Conservation (phyloP, 2,888 invertebrate species). For the Acrobasis suavella region DNA sequence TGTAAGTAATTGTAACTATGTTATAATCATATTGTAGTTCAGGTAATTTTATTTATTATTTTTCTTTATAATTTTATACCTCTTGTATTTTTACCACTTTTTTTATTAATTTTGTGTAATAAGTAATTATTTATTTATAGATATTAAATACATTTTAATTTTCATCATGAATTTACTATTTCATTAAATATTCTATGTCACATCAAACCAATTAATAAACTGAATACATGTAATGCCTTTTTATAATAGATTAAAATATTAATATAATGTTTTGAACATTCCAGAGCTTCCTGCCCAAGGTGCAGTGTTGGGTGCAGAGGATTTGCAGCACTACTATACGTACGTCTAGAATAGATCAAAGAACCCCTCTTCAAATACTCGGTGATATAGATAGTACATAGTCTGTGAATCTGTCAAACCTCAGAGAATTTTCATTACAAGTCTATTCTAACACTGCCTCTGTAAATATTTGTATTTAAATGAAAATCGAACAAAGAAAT, state of each 20-base stretch:
- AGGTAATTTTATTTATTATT: neutral
- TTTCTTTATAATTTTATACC: neutral
- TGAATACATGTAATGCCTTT: too few relatives aligned
- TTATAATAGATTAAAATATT: neutral
- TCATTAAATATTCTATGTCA: too few relatives aligned
- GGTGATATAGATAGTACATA: slow-evolving; percentile 35
- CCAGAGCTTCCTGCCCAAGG: slow-evolving; percentile 66
- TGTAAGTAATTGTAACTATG: neutral
- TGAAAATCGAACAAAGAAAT: neutral
- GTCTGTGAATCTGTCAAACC: neutral
- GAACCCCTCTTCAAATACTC: slow-evolving; percentile 28
- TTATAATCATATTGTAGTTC: too few relatives aligned
- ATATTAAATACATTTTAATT: too few relatives aligned
- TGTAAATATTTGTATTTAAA: neutral
- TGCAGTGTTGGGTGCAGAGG: slow-evolving; percentile 59
- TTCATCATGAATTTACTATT: too few relatives aligned
- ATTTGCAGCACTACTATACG: slow-evolving; percentile 63
- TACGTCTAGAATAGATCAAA: slow-evolving; percentile 39
- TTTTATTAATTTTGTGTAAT: neutral
- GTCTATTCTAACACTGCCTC: neutral
- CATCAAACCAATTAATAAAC: too few relatives aligned
- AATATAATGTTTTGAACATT: slow-evolving; percentile 38
- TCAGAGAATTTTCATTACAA: neutral
- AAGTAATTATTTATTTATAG: too few relatives aligned
- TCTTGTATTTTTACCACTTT: neutral